A percentile compares a stretch with the other conserved stretches of the same genome.
Evolutionary conservation across 2,113 vertebrate species (phyloP).

Genomic region (Siphamia tubifer): DNA sequence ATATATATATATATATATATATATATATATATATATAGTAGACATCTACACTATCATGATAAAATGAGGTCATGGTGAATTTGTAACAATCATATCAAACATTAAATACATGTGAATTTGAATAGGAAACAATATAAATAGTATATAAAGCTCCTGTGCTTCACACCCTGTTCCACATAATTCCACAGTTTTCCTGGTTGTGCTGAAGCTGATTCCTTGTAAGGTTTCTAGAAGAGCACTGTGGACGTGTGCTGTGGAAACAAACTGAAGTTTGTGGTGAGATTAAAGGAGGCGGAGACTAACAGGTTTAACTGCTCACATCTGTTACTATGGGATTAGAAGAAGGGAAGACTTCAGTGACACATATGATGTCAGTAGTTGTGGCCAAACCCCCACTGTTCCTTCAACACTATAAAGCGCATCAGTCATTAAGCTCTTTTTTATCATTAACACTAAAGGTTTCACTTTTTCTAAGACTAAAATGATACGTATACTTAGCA

Average conservation of each 20-base stretch:
- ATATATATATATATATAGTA: too few species aligned
- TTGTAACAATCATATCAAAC: too few species aligned
- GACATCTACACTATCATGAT: too few species aligned
- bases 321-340: slow-evolving; percentile 77
- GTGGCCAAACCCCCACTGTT: slow-evolving; percentile 26
- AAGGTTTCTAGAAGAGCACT: slow-evolving; percentile 36
- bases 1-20: too few species aligned
- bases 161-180: slow-evolving; percentile 25
- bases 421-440: slow-evolving; percentile 26
- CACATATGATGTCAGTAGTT: slow-evolving; percentile 53
- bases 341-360: slow-evolving; percentile 62
- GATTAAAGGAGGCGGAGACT: slow-evolving; percentile 64
- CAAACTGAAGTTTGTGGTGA: slow-evolving; percentile 46
- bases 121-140: too few species aligned
- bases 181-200: slow-evolving; percentile 11
- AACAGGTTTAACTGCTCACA: slow-evolving; percentile 70
- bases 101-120: too few species aligned
- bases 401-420: slow-evolving; percentile 4
- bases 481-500: background rate
- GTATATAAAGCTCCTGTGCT: too few species aligned
- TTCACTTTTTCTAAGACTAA: slow-evolving; percentile 39
- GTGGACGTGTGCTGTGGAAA: slow-evolving; percentile 27
- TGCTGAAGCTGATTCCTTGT: slow-evolving; percentile 22
- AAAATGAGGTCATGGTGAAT: too few species aligned
- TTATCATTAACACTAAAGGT: slow-evolving; percentile 3